Conservation (phyloP, 2,888 invertebrate genomes). For the Danaus chrysippus region DNA sequence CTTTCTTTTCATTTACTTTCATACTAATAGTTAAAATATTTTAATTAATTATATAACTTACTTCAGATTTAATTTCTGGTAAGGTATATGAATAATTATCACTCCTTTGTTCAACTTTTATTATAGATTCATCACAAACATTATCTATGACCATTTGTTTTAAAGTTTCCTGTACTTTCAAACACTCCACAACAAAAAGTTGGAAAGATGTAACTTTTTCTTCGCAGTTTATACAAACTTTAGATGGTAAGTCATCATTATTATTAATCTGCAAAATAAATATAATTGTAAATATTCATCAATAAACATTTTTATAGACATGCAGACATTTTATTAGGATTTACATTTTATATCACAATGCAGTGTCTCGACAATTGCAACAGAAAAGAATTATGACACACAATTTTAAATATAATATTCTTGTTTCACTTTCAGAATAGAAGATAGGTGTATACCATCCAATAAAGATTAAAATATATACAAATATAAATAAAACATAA, state of each 20-base stretch:
- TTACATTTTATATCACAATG: no score
- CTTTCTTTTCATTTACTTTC: no score
- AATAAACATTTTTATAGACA: neutral
- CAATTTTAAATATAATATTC: no score
- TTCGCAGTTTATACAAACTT: slow-evolving; percentile 67
- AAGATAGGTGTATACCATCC: no score
- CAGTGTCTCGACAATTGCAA: no score
- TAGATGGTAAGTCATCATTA: slow-evolving; percentile 61
- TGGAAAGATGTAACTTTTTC: slow-evolving; percentile 71
- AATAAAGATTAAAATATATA: no score
- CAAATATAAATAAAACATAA: no score
- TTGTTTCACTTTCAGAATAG: no score
- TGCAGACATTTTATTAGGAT: no score
- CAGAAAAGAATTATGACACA: no score
- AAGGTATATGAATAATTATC: slow-evolving; percentile 32
- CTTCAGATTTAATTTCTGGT: slow-evolving; percentile 58
- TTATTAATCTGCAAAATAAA: slow-evolving; percentile 51
- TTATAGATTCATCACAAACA: slow-evolving; percentile 34
- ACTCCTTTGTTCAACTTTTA: slow-evolving; percentile 47
- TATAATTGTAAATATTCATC: slow-evolving; percentile 4
- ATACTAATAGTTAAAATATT: neutral
- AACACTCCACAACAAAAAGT: slow-evolving; percentile 66
- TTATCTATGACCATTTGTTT: slow-evolving; percentile 47
- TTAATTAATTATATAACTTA: slow-evolving; percentile 25
- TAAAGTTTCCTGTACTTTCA: slow-evolving; percentile 60